These are phyloP conservation scores for Bubo scandiacus DNA, from an alignment of 2,113 vertebrate genomes.

Conservation along the genomic window DNA sequence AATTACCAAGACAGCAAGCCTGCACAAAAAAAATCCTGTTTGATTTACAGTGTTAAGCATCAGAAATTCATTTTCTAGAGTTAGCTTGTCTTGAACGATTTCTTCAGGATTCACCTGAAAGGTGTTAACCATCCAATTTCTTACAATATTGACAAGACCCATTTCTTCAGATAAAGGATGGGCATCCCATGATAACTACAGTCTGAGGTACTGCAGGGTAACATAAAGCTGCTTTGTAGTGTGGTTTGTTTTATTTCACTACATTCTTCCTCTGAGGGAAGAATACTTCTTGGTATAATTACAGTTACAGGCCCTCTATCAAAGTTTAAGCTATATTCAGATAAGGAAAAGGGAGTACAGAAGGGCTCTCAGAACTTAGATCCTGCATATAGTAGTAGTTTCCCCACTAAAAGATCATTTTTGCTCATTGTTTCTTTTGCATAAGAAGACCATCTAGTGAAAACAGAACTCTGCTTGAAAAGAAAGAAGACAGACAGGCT, in stretches of 20 bases:
- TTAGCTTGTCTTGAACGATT: not conserved
- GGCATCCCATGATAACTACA: not conserved
- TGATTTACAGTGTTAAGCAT: not conserved
- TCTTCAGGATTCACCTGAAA: not conserved
- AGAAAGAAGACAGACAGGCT: not conserved
- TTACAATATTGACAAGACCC: not conserved
- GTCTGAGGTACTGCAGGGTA: not conserved
- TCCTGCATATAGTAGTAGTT: not conserved
- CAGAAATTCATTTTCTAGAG: not conserved
- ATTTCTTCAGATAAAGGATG: not conserved
- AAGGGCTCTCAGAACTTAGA: not conserved
- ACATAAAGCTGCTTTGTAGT: not conserved
- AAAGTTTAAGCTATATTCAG: not conserved
- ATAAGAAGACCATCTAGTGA: not conserved
- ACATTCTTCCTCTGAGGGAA: not conserved
- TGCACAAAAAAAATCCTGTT: not conserved
- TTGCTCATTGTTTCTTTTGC: not conserved
- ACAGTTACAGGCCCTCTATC: not conserved
- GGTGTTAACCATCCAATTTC: not conserved
- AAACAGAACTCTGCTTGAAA: not conserved
- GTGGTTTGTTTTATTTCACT: not conserved
- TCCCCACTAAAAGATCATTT: not conserved
- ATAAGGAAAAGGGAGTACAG: not conserved
- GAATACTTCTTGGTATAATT: not conserved
- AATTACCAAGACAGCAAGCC: not conserved